A percentile compares a stretch with the other conserved stretches of the same genome.
These are phyloP conservation scores for Plemyria rubiginata DNA, from an alignment of 2,888 invertebrate genomes.

Conservation along the genomic window DNA sequence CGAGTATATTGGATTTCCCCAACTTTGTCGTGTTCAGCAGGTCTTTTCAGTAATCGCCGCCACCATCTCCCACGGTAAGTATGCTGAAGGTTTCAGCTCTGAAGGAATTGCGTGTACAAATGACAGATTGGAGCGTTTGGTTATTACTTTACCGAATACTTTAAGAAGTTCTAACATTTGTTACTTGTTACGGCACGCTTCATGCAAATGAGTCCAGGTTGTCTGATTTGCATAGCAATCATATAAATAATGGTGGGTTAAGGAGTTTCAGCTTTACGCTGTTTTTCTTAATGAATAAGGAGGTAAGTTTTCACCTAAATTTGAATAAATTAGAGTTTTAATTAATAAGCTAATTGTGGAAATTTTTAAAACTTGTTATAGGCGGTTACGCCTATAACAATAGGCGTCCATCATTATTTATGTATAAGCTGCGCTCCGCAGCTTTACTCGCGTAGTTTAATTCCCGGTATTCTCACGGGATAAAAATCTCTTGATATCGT, in stretches of 20 bases:
- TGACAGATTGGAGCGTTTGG: conserved; percentile 35
- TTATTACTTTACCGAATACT: conserved; percentile 33
- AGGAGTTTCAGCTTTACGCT: background rate
- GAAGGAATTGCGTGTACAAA: conserved; percentile 25
- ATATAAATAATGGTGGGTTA: conserved; percentile 25
- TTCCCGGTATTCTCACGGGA: too few relatives aligned
- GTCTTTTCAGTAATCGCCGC: background rate
- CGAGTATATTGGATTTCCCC: background rate
- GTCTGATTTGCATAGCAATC: conserved; percentile 28
- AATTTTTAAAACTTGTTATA: too few relatives aligned
- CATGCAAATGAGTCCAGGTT: conserved; percentile 15
- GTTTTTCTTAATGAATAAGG: conserved; percentile 1
- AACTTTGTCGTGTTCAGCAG: conserved; percentile 1
- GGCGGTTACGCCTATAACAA: too few relatives aligned
- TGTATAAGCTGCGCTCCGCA: too few relatives aligned
- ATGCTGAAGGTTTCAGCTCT: conserved; percentile 14
- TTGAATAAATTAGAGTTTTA: background rate
- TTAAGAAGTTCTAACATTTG: conserved; percentile 23
- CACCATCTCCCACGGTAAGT: conserved; percentile 32
- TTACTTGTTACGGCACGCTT: conserved; percentile 14
- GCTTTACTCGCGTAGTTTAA: too few relatives aligned
- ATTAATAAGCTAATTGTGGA: too few relatives aligned
- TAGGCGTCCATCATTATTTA: too few relatives aligned
- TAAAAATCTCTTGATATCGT: too few relatives aligned
- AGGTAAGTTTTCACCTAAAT: background rate